Conservation (phyloP, 2,888 invertebrate genomes). For the Alcis repandata region DNA sequence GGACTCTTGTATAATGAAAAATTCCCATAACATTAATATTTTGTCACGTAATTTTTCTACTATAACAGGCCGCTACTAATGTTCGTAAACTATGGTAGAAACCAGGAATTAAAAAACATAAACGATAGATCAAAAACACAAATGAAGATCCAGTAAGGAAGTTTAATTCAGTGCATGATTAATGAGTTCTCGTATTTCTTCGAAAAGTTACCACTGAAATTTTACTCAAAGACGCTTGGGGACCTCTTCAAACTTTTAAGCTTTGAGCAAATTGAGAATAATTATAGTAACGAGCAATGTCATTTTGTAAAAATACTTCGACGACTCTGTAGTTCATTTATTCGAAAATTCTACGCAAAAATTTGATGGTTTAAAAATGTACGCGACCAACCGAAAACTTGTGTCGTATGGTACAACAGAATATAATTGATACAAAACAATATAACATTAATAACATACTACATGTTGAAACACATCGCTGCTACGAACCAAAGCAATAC, state of each 20-base stretch:
- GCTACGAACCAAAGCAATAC: neutral
- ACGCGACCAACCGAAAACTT: too few relatives aligned
- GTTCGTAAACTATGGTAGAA: neutral
- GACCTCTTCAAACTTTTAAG: conserved; percentile 16
- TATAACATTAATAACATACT: neutral
- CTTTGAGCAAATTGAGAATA: conserved; percentile 21
- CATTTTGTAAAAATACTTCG: neutral
- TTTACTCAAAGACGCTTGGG: conserved; percentile 14
- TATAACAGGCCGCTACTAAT: neutral
- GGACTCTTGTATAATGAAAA: neutral
- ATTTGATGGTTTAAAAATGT: too few relatives aligned
- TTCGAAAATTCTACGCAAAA: too few relatives aligned
- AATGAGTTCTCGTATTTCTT: conserved; percentile 26
- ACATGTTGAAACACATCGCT: too few relatives aligned
- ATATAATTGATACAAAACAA: neutral
- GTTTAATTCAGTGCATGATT: conserved; percentile 25
- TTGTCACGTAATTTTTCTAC: neutral
- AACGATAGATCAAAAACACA: conserved; percentile 8
- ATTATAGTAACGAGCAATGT: conserved; percentile 11
- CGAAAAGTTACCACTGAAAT: conserved; percentile 18
- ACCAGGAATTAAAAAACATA: conserved; percentile 4
- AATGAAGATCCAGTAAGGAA: conserved; percentile 11
- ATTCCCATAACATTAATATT: neutral
- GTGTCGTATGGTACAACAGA: too few relatives aligned
- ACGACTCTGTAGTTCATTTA: neutral